Conservation (phyloP, 2,797 vertebrate genomes). For the Rhincodon typus region DNA sequence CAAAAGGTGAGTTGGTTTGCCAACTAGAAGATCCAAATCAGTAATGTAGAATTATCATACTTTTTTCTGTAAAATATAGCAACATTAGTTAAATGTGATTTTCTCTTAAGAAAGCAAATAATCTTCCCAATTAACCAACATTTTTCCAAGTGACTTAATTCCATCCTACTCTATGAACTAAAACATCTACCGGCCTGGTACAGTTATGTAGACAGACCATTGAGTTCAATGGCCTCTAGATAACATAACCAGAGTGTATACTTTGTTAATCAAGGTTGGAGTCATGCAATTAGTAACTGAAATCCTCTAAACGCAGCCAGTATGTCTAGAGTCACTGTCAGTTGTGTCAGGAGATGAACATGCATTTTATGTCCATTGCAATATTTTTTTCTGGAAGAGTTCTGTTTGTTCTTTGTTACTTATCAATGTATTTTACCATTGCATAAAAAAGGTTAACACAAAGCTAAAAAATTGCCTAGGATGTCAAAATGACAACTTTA, state of each 20-base stretch:
- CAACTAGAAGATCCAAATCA: too few relatives aligned
- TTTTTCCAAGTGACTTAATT: too few relatives aligned
- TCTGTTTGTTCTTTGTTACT: neutral
- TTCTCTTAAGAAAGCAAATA: too few relatives aligned
- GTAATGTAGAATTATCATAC: too few relatives aligned
- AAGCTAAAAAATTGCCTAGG: neutral
- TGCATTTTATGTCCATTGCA: neutral
- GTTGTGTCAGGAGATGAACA: neutral
- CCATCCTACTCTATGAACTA: neutral
- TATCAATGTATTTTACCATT: neutral
- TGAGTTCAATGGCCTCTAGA: neutral
- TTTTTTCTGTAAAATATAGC: too few relatives aligned
- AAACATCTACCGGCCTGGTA: constrained; percentile 3
- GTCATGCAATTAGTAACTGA: neutral
- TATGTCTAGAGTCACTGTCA: neutral
- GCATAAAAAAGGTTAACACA: neutral
- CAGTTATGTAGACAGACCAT: neutral
- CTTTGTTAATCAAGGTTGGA: constrained; percentile 1
- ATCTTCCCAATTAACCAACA: too few relatives aligned
- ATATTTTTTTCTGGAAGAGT: neutral
- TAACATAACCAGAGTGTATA: neutral
- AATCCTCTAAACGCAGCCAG: neutral
- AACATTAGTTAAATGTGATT: too few relatives aligned
- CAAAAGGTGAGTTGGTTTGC: too few relatives aligned
- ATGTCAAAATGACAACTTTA: neutral